phyloP scores from a whole-genome alignment of 1,140 invertebrate genomes.

The Cotesia vestalis region DNA sequence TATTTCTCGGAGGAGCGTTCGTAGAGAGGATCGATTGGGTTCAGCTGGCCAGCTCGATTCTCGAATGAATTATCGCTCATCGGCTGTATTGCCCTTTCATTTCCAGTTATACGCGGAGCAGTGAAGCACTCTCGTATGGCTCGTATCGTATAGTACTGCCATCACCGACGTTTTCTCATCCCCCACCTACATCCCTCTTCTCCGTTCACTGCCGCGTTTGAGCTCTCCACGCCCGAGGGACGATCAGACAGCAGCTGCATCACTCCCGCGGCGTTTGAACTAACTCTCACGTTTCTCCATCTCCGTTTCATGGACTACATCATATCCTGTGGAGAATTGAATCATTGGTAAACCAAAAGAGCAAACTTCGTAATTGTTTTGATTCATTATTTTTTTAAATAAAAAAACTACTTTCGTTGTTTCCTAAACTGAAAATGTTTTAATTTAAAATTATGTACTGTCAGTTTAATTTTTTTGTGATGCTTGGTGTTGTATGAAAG shows the following conservation, averaged over 20 bases:
- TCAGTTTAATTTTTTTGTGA: too few relatives aligned
- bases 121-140: slow-evolving; percentile 35
- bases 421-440: too few relatives aligned
- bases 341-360: not conserved
- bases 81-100: slow-evolving; percentile 63
- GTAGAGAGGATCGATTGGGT: slow-evolving; percentile 52
- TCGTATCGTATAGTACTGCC: slow-evolving; percentile 41
- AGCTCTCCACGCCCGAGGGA: slow-evolving; percentile 23
- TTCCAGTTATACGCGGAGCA: slow-evolving; percentile 53
- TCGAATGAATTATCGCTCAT: slow-evolving; percentile 66
- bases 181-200: slow-evolving; percentile 33
- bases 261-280: slow-evolving; percentile 21
- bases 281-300: slow-evolving; percentile 31
- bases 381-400: too few relatives aligned
- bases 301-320: slow-evolving; percentile 20
- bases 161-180: slow-evolving; percentile 55
- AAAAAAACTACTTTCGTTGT: too few relatives aligned
- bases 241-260: slow-evolving; percentile 34
- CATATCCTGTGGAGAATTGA: slow-evolving; percentile 4
- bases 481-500: too few relatives aligned
- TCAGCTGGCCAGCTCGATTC: slow-evolving; percentile 66
- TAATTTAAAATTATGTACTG: too few relatives aligned
- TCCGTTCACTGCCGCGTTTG: slow-evolving; percentile 28
- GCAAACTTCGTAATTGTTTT: not conserved
- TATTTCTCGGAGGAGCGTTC: slow-evolving; percentile 9